Percentiles rank a stretch among this genome's conserved stretches.
These are phyloP conservation scores for Calliopum simillimum DNA, from an alignment of 2,888 invertebrate species.

Conservation along the genomic window DNA sequence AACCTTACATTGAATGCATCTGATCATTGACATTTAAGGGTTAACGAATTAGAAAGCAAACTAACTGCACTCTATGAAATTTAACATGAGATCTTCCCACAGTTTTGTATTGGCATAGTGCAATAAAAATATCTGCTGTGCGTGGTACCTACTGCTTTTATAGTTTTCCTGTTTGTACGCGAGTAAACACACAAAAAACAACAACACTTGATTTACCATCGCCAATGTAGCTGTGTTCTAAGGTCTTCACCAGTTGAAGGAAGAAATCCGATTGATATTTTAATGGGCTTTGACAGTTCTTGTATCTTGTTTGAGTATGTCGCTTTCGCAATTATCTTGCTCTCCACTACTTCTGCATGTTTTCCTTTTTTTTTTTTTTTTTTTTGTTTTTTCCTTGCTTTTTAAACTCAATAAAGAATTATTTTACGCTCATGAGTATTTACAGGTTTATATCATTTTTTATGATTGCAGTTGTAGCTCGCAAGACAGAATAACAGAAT, in stretches of 20 bases:
- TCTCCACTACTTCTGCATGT: constrained; percentile 1
- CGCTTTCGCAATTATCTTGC: constrained; percentile 30
- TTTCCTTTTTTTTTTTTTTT: constrained; percentile 32
- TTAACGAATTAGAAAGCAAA: too few relatives aligned
- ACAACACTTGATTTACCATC: neutral
- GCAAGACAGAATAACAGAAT: neutral
- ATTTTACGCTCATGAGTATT: constrained; percentile 14
- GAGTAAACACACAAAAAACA: neutral
- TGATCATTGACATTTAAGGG: too few relatives aligned
- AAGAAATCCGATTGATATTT: constrained; percentile 61
- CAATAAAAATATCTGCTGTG: too few relatives aligned
- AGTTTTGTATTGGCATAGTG: too few relatives aligned
- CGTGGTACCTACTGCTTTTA: too few relatives aligned
- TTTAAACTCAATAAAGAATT: constrained; percentile 33
- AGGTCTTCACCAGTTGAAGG: constrained; percentile 54
- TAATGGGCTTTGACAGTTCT: constrained; percentile 62
- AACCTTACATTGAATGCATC: too few relatives aligned
- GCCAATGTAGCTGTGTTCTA: constrained; percentile 17
- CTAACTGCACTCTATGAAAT: too few relatives aligned
- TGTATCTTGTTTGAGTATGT: constrained; percentile 33
- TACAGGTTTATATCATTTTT: neutral
- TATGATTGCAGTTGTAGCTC: neutral
- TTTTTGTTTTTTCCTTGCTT: constrained; percentile 31
- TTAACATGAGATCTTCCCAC: too few relatives aligned
- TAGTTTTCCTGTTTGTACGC: too few relatives aligned